A percentile compares a stretch with the other conserved stretches of the same genome.
Evolutionary conservation across 2,888 invertebrate genomes (phyloP).

Genomic region (Sicus ferrugineus): DNA sequence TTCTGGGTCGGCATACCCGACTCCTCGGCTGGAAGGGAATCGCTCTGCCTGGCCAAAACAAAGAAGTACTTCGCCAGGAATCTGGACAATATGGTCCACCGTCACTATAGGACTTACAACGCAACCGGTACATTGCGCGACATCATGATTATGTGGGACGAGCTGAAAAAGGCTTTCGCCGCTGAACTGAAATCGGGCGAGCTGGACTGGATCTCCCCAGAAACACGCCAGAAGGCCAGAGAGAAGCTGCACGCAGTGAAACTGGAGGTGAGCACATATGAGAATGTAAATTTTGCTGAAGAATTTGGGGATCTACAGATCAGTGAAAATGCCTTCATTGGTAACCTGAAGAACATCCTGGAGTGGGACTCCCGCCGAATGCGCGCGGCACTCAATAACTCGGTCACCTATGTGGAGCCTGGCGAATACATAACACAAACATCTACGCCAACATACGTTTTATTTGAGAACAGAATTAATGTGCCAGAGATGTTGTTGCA

Average conservation of each 20-base stretch:
- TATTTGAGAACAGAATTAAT: conserved; percentile 53
- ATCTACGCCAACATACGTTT: conserved; percentile 52
- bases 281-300: conserved; percentile 46
- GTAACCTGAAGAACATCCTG: conserved; percentile 43
- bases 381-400: conserved; percentile 44
- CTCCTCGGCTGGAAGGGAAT: conserved; percentile 35
- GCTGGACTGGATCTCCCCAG: conserved; percentile 48
- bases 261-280: conserved; percentile 51
- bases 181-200: conserved; percentile 42
- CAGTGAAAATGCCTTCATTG: conserved; percentile 45
- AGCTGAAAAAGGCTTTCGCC: conserved; percentile 52
- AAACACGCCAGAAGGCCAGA: conserved; percentile 48
- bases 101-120: conserved; percentile 49
- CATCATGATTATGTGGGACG: conserved; percentile 53
- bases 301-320: conserved; percentile 50
- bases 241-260: conserved; percentile 51
- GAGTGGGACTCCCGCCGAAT: neutral
- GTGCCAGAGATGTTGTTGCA: conserved; percentile 56
- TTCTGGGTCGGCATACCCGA: conserved; percentile 45
- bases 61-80: conserved; percentile 53
- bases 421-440: conserved; percentile 45
- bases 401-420: conserved; percentile 46
- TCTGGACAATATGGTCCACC: conserved; percentile 57
- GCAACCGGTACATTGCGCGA: conserved; percentile 44
- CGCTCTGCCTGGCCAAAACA: conserved; percentile 46